phyloP scores from a whole-genome alignment of 2,113 vertebrate genomes.

The Pelobates fuscus region DNA sequence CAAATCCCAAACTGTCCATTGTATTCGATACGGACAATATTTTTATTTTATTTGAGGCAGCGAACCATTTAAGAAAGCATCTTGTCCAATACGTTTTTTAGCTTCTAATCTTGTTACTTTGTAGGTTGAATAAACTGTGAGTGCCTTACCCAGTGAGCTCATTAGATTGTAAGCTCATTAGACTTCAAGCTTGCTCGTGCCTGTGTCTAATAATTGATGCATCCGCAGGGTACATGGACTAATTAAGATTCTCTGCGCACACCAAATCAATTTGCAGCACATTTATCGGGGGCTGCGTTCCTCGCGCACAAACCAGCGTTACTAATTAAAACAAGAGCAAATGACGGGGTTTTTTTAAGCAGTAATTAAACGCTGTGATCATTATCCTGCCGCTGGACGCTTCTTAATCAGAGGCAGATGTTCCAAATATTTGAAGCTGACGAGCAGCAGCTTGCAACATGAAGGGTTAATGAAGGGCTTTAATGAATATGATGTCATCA shows the following conservation, averaged over 20 bases:
- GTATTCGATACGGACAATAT: too few species aligned
- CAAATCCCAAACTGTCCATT: too few species aligned
- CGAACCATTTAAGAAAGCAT: not conserved
- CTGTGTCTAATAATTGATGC: conserved; percentile 30
- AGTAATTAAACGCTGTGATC: conserved; percentile 51
- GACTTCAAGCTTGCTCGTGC: conserved; percentile 25
- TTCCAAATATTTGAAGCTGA: conserved; percentile 30
- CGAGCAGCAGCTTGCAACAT: not conserved
- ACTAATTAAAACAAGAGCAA: conserved; percentile 52
- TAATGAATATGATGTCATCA: conserved; percentile 37
- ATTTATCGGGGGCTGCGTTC: conserved; percentile 46
- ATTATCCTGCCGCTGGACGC: conserved; percentile 47
- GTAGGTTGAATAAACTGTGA: not conserved
- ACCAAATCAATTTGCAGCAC: conserved; percentile 49
- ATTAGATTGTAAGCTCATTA: conserved; percentile 29
- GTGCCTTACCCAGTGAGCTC: conserved; percentile 16
- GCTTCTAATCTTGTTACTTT: conserved; percentile 5
- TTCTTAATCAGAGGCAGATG: conserved; percentile 49
- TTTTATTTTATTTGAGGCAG: too few species aligned
- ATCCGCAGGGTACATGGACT: conserved; percentile 36
- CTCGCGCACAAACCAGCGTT: conserved; percentile 46
- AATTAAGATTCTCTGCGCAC: conserved; percentile 37
- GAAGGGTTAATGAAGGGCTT: conserved; percentile 38
- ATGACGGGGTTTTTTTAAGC: conserved; percentile 47
- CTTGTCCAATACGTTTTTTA: not conserved